Conservation (phyloP, 2,888 invertebrate genomes). For the Himalopsyche anomala region DNA sequence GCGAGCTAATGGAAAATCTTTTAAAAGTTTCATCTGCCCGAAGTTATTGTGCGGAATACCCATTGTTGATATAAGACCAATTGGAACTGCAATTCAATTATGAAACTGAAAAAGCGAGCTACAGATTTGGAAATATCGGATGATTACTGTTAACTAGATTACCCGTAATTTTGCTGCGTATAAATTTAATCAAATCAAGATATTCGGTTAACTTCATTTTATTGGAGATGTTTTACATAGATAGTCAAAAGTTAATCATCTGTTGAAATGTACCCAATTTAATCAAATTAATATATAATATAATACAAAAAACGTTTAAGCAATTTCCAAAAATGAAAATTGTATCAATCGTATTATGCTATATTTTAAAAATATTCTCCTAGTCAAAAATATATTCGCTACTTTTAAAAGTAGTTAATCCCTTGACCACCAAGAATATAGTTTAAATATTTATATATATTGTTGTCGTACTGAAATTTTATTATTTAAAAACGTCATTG, state of each 20-base stretch:
- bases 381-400: too few species aligned
- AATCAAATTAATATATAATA: background rate
- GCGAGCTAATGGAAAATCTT: conserved; percentile 48
- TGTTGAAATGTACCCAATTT: background rate
- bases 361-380: too few species aligned
- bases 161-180: conserved; percentile 33
- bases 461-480: too few species aligned
- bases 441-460: too few species aligned
- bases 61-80: conserved; percentile 61
- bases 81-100: conserved; percentile 63
- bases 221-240: background rate
- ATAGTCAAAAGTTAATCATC: conserved; percentile 29
- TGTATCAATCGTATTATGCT: too few species aligned
- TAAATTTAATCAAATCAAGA: conserved; percentile 42
- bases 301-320: too few species aligned
- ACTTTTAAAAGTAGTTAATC: too few species aligned
- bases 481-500: too few species aligned
- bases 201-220: conserved; percentile 26
- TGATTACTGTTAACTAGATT: conserved; percentile 42
- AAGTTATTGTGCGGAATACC: conserved; percentile 59
- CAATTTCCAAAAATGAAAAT: too few species aligned
- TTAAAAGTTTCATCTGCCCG: conserved; percentile 59
- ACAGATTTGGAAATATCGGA: conserved; percentile 33
- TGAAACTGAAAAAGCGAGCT: conserved; percentile 55
- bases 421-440: too few species aligned